Evolutionary conservation across 2,888 invertebrate genomes (phyloP).

Genomic region (Phorcus lineatus): DNA sequence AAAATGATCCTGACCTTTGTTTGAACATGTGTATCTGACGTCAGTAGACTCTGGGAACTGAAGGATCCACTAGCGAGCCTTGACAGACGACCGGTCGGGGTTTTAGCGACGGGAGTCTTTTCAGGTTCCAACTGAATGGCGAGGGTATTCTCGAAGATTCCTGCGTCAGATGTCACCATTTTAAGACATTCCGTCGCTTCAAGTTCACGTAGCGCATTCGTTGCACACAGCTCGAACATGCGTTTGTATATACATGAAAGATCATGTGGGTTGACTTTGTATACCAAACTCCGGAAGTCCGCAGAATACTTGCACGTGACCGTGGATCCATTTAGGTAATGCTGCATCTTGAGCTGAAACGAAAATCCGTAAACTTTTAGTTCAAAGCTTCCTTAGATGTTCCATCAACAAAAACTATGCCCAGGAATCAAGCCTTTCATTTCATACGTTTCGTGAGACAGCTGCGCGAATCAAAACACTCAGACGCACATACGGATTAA

Average conservation of each 20-base stretch:
- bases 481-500: too few relatives aligned
- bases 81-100: too few relatives aligned
- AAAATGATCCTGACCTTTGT: background rate
- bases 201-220: slow-evolving; percentile 39
- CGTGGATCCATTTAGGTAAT: background rate
- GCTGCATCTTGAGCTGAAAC: background rate
- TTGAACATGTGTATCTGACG: background rate
- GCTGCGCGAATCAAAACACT: too few relatives aligned
- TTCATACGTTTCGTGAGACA: too few relatives aligned
- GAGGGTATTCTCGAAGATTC: background rate
- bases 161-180: background rate
- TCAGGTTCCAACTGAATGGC: background rate
- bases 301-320: slow-evolving; percentile 40
- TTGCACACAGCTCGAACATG: slow-evolving; percentile 53
- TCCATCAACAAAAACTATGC: too few relatives aligned
- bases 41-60: too few relatives aligned
- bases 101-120: background rate
- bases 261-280: slow-evolving; percentile 50
- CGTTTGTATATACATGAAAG: slow-evolving; percentile 53
- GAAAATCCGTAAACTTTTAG: too few relatives aligned
- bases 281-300: slow-evolving; percentile 50
- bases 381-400: too few relatives aligned
- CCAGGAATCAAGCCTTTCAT: too few relatives aligned
- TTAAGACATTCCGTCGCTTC: background rate
- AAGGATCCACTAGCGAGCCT: too few relatives aligned